Evolutionary conservation across 2,888 invertebrate genomes (phyloP), one percentile per base, ranked within the genome.

Genomic region (Diploptera punctata): DNA sequence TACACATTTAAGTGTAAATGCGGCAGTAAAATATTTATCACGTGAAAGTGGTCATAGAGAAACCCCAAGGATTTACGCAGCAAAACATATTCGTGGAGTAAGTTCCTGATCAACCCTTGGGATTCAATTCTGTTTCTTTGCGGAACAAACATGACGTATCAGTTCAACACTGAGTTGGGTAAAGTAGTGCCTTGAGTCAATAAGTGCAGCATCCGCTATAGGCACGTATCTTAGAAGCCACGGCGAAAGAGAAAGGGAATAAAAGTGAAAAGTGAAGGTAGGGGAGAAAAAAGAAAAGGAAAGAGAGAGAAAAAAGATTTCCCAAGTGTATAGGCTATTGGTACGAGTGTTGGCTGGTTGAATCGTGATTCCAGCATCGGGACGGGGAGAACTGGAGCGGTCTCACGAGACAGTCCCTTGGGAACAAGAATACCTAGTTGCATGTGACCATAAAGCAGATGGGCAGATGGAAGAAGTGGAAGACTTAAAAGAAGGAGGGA

Each of bases 331-430:
- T 29, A 16, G 26, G 57, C 18, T 24, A 24, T 52, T 52, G 52
- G 52, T 24, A 52, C 9, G 19, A 10, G 33, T 33, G 10, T n/a
- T n/a, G 33, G 33, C 13, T 33, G 43, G 43, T 38, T 16, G 65
- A 29, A 5, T 24, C 65, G 47, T 65, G 47, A 65, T 65, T 65
- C 47, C 44, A 31, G 38, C 61, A 19, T 2, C 13, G 52, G 13
- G 52, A 0, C 24, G 1, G 52, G 21, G 31, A 26, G 19, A 33
- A 29, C 43, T 16, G 21, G 24, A 65, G 44, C 26, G 65, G 65
- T 47, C 65, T 65, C 65, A 65, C 18, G 62, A 62, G 61, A 62
- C 61, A 5, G 38, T 62, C 38, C 38, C 61, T 9, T 65, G 65
- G 47, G 47, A 47, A 47, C 26, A 65, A 65, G 44, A 65, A 16